phyloP scores from a whole-genome alignment of 1,140 invertebrate species.

The Camponotus vicinus region DNA sequence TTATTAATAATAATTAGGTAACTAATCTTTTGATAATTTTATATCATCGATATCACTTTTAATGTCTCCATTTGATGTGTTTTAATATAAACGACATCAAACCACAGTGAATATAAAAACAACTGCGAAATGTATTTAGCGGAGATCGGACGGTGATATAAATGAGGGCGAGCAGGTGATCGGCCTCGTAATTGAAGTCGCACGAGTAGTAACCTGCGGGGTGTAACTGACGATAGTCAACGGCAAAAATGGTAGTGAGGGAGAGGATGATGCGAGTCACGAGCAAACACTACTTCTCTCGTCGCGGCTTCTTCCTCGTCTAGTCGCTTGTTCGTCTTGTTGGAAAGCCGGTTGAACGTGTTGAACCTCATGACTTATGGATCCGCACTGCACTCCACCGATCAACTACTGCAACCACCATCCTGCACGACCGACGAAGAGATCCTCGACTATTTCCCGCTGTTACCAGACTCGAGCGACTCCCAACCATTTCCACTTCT shows the following conservation, averaged over 20 bases:
- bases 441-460: slow-evolving; percentile 50
- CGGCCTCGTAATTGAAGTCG: slow-evolving; percentile 75
- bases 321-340: slow-evolving; percentile 67
- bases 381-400: slow-evolving; percentile 76
- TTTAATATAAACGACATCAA: neutral
- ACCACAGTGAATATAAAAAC: neutral
- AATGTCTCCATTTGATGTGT: neutral
- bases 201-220: slow-evolving; percentile 69
- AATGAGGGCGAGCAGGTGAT: slow-evolving; percentile 74
- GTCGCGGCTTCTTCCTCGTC: slow-evolving; percentile 71
- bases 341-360: slow-evolving; percentile 73
- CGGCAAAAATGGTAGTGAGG: slow-evolving; percentile 11
- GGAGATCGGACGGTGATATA: slow-evolving; percentile 23
- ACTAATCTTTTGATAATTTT: too few relatives aligned
- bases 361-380: slow-evolving; percentile 80
- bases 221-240: slow-evolving; percentile 46
- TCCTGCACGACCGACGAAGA: slow-evolving; percentile 32
- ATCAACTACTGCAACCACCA: slow-evolving; percentile 65
- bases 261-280: slow-evolving; percentile 58
- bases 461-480: slow-evolving; percentile 49
- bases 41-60: neutral
- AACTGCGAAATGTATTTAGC: neutral
- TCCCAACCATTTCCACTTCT: slow-evolving; percentile 52
- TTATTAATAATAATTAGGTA: neutral
- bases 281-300: slow-evolving; percentile 77